Evolutionary conservation across 2,797 vertebrate species (phyloP).

Genomic region (Hemitrygon akajei): DNA sequence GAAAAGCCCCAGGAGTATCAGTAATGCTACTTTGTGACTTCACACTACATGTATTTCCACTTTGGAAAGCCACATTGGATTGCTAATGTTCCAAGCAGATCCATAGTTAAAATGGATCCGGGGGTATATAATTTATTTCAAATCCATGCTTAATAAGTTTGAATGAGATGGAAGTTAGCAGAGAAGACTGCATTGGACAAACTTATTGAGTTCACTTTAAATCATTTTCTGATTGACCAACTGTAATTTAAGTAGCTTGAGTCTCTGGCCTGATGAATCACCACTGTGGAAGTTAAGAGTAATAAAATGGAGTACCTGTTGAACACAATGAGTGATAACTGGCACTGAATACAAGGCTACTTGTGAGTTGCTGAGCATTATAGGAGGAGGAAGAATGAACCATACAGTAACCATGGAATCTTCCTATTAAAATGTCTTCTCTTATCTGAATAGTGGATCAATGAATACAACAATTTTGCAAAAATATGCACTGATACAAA

Average conservation of each 20-base stretch:
- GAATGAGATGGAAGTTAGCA: background rate
- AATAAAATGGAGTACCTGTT: background rate
- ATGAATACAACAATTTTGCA: background rate
- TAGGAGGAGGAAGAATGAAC: background rate
- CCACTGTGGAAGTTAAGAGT: background rate
- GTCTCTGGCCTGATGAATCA: background rate
- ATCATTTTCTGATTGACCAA: conserved; percentile 7
- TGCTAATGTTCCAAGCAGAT: background rate
- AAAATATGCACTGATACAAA: background rate
- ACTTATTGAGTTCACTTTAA: background rate
- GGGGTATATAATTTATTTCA: background rate
- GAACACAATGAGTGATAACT: background rate
- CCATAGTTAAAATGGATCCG: background rate
- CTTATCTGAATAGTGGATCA: background rate
- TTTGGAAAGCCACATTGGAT: background rate
- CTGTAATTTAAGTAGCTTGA: conserved; percentile 11
- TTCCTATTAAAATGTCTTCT: background rate
- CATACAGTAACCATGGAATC: background rate
- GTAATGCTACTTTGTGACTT: background rate
- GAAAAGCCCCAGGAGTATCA: background rate
- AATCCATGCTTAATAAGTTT: background rate
- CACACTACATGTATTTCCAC: background rate
- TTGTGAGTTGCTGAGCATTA: background rate
- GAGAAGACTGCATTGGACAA: background rate
- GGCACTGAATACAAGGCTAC: background rate